Conservation (phyloP, 2,888 invertebrate species). For the Gonocerus acuteangulatus region DNA sequence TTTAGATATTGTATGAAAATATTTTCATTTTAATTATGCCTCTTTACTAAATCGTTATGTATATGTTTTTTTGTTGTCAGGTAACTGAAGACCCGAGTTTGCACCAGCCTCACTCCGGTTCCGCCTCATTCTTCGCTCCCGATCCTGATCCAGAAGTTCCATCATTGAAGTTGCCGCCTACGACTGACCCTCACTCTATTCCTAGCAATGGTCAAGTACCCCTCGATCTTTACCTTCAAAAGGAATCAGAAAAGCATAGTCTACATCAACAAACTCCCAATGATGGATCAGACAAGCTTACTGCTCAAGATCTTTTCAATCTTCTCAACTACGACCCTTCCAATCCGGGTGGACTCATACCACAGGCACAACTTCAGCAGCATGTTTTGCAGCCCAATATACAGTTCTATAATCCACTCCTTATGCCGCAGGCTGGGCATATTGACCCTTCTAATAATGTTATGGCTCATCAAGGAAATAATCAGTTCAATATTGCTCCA, state of each 20-base stretch:
- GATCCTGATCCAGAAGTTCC: slow-evolving; percentile 48
- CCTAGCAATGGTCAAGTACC: slow-evolving; percentile 45
- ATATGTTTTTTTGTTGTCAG: slow-evolving; percentile 38
- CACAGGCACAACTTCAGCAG: slow-evolving; percentile 38
- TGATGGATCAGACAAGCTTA: slow-evolving; percentile 41
- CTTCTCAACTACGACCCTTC: slow-evolving; percentile 40
- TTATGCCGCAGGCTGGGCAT: slow-evolving; percentile 39
- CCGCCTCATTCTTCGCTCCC: slow-evolving; percentile 46
- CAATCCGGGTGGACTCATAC: slow-evolving; percentile 24
- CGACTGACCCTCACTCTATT: slow-evolving; percentile 44
- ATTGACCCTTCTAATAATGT: slow-evolving; percentile 39
- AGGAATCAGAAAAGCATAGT: slow-evolving; percentile 35
- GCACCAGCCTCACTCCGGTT: slow-evolving; percentile 41
- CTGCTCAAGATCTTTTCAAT: slow-evolving; percentile 39
- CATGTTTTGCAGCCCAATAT: slow-evolving; percentile 35
- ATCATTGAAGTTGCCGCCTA: slow-evolving; percentile 44
- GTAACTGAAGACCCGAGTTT: slow-evolving; percentile 48
- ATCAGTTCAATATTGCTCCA: slow-evolving; percentile 44
- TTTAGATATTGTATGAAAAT: too few species aligned
- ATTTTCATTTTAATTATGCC: too few species aligned
- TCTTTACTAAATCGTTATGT: too few species aligned
- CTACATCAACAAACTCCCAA: slow-evolving; percentile 25
- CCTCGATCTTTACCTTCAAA: slow-evolving; percentile 40
- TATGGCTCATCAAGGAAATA: neutral
- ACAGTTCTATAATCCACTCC: slow-evolving; percentile 31